Conservation (phyloP, 1,140 invertebrate genomes). For the Eueides isabella region DNA sequence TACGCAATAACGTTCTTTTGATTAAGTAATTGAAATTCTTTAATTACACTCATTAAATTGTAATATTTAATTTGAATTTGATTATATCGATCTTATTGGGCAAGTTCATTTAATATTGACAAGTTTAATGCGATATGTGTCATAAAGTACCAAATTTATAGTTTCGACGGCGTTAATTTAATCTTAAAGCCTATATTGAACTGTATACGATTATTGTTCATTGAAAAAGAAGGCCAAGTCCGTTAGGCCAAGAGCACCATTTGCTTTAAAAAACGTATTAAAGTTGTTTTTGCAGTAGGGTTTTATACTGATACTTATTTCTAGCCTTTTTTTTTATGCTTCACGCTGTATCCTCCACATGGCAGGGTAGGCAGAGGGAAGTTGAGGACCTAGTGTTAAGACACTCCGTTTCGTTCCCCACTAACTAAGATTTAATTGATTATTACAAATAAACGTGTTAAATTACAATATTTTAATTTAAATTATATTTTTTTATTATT, state of each 20-base stretch:
- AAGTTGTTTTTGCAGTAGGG: background rate
- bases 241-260: background rate
- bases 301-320: too few species aligned
- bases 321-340: too few species aligned
- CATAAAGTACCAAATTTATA: background rate
- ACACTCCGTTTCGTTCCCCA: too few species aligned
- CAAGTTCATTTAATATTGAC: background rate
- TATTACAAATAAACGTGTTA: too few species aligned
- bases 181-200: background rate
- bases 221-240: background rate
- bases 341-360: too few species aligned
- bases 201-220: background rate
- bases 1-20: background rate
- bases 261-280: background rate
- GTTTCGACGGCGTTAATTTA: background rate
- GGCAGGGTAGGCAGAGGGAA: too few species aligned
- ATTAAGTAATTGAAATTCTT: background rate
- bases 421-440: too few species aligned
- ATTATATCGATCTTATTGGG: background rate
- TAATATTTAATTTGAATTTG: background rate
- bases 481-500: too few species aligned
- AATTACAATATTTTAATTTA: too few species aligned
- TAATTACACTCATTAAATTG: background rate
- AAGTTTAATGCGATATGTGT: background rate
- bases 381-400: too few species aligned